These are phyloP conservation scores for Neogobius melanostomus DNA, from an alignment of 2,113 vertebrate species.

Conservation along the genomic window DNA sequence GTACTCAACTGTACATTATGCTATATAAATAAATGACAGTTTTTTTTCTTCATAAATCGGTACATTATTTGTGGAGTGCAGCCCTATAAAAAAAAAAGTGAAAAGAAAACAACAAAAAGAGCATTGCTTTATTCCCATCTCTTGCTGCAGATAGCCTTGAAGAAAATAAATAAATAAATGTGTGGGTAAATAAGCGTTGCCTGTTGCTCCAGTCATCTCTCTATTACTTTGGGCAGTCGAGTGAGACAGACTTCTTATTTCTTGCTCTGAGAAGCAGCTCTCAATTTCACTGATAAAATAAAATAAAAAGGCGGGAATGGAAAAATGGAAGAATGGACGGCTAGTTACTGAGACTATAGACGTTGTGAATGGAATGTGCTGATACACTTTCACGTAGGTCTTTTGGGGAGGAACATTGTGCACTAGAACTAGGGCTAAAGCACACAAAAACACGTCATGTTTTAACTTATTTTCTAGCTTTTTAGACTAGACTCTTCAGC, in stretches of 20 bases:
- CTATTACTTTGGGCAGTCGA: constrained; percentile 71
- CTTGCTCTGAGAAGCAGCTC: constrained; percentile 66
- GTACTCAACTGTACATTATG: too few species aligned
- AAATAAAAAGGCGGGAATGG: constrained; percentile 4
- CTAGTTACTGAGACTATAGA: constrained; percentile 7
- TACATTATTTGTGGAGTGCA: constrained; percentile 54
- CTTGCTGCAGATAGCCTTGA: constrained; percentile 49
- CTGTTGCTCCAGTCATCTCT: constrained; percentile 68
- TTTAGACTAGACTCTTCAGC: too few species aligned
- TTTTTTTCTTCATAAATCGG: neutral
- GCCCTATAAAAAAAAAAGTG: constrained; percentile 60
- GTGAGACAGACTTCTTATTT: constrained; percentile 70
- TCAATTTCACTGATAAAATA: constrained; percentile 55
- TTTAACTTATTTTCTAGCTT: too few species aligned
- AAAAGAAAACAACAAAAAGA: constrained; percentile 45
- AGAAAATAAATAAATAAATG: constrained; percentile 71
- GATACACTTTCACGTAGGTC: constrained; percentile 6
- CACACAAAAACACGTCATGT: too few species aligned
- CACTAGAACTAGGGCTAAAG: too few species aligned
- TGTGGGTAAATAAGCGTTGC: constrained; percentile 56
- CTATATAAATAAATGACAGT: too few species aligned
- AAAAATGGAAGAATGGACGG: neutral
- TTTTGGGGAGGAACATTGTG: too few species aligned
- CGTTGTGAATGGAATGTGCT: constrained; percentile 25
- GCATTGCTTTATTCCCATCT: constrained; percentile 53